Conservation (phyloP, 2,888 invertebrate genomes). For the Artemia sp. region DNA sequence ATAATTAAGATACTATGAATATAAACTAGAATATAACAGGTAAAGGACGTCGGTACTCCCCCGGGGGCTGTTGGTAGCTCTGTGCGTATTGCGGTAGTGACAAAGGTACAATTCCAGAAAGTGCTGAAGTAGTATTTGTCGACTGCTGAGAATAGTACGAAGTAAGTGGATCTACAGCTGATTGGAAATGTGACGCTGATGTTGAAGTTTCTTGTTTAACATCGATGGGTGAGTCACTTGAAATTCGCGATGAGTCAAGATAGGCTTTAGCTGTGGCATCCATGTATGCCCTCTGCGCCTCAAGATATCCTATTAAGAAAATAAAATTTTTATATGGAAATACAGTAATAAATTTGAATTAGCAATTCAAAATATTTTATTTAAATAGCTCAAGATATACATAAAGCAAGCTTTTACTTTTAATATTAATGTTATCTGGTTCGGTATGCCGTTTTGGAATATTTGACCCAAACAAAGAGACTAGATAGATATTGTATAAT, state of each 20-base stretch:
- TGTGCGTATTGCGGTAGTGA: constrained; percentile 22
- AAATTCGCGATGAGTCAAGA: constrained; percentile 43
- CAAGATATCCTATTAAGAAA: constrained; percentile 12
- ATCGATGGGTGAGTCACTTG: constrained; percentile 33
- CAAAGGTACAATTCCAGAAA: constrained; percentile 22
- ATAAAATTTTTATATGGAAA: too few relatives aligned
- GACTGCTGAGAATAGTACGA: constrained; percentile 34
- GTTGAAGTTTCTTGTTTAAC: constrained; percentile 25
- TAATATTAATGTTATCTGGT: too few relatives aligned
- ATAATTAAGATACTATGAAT: too few relatives aligned
- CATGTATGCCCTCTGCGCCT: constrained; percentile 23
- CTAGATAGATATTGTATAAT: too few relatives aligned
- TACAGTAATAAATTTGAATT: too few relatives aligned
- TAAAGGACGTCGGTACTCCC: constrained; percentile 53
- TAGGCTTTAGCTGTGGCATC: constrained; percentile 35
- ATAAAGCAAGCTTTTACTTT: too few relatives aligned
- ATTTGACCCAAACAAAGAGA: too few relatives aligned
- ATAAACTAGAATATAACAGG: constrained; percentile 59
- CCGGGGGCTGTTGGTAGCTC: constrained; percentile 31
- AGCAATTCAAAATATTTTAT: too few relatives aligned
- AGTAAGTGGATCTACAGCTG: constrained; percentile 26
- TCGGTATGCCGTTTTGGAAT: too few relatives aligned
- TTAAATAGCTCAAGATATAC: too few relatives aligned
- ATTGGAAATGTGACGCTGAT: constrained; percentile 25
- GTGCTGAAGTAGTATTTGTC: constrained; percentile 29